A percentile compares a stretch with the other conserved stretches of the same genome.
These are phyloP conservation scores for Matsumyia berberina DNA, from an alignment of 2,888 invertebrate species.

Conservation along the genomic window DNA sequence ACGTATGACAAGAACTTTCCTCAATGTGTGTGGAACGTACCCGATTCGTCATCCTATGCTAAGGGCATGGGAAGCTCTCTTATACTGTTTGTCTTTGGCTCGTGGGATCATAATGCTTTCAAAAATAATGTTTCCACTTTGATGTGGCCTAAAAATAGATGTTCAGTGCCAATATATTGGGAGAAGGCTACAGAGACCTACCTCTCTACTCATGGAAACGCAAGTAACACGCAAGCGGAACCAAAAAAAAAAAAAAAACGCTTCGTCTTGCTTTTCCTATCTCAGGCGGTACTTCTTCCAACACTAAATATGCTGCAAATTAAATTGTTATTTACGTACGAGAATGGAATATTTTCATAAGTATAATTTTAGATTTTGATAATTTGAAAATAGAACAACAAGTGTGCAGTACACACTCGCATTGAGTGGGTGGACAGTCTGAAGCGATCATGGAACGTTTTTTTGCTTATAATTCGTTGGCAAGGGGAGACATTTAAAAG, in stretches of 20 bases:
- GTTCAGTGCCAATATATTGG: constrained; percentile 30
- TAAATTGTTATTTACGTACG: not conserved
- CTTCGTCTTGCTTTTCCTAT: constrained; percentile 6
- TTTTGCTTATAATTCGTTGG: constrained; percentile 30
- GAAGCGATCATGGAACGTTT: constrained; percentile 39
- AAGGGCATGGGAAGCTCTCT: constrained; percentile 55
- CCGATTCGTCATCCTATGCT: constrained; percentile 62
- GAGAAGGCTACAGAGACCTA: constrained; percentile 42
- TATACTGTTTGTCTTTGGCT: constrained; percentile 32
- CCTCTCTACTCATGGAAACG: constrained; percentile 49
- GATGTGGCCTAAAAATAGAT: constrained; percentile 67
- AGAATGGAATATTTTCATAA: constrained; percentile 14
- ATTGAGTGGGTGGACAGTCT: constrained; percentile 42
- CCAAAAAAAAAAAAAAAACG: too few species aligned
- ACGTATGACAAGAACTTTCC: constrained; percentile 43
- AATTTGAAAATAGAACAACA: constrained; percentile 50
- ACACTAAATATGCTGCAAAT: constrained; percentile 8
- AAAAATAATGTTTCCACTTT: constrained; percentile 23
- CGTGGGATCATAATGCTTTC: constrained; percentile 32
- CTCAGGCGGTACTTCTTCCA: constrained; percentile 15
- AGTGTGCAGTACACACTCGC: not conserved
- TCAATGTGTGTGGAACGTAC: constrained; percentile 38
- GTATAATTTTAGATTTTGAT: constrained; percentile 27
- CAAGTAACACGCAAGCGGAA: not conserved
- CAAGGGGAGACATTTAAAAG: constrained; percentile 1